Conservation (phyloP, 2,113 vertebrate species). For the Zootoca vivipara region DNA sequence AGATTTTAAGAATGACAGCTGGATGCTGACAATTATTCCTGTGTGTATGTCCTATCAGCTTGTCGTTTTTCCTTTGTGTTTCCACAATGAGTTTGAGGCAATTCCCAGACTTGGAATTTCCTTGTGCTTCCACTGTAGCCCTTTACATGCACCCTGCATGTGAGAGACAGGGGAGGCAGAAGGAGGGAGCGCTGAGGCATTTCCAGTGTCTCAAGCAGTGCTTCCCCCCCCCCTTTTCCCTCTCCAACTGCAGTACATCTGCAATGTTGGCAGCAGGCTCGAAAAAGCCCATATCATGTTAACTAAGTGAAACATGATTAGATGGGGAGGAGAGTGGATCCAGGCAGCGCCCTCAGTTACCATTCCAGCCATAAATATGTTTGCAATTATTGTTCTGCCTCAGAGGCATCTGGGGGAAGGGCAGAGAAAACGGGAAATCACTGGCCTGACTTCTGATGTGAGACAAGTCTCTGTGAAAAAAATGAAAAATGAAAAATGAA, state of each 20-base stretch:
- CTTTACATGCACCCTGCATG: neutral
- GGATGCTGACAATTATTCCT: neutral
- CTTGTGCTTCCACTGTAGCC: neutral
- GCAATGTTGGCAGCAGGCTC: neutral
- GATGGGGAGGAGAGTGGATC: slow-evolving; percentile 49
- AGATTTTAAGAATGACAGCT: neutral
- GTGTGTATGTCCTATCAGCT: neutral
- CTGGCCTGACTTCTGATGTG: neutral
- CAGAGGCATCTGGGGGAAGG: slow-evolving; percentile 32
- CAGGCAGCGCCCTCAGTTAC: fast-evolving
- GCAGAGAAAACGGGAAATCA: slow-evolving; percentile 19
- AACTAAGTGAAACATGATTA: slow-evolving; percentile 1
- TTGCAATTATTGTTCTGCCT: slow-evolving; percentile 55
- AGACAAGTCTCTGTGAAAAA: neutral
- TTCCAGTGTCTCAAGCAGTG: neutral
- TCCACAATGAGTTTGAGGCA: neutral
- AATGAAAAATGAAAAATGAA: neutral
- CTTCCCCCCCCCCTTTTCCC: too few species aligned
- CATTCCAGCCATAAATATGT: slow-evolving; percentile 45
- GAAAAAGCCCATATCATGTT: neutral
- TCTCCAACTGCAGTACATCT: neutral
- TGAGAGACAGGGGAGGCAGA: neutral
- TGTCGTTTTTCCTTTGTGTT: neutral
- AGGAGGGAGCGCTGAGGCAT: neutral
- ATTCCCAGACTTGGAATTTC: neutral